phyloP scores from a whole-genome alignment of 2,888 invertebrate species.

The Ctena decussata region DNA sequence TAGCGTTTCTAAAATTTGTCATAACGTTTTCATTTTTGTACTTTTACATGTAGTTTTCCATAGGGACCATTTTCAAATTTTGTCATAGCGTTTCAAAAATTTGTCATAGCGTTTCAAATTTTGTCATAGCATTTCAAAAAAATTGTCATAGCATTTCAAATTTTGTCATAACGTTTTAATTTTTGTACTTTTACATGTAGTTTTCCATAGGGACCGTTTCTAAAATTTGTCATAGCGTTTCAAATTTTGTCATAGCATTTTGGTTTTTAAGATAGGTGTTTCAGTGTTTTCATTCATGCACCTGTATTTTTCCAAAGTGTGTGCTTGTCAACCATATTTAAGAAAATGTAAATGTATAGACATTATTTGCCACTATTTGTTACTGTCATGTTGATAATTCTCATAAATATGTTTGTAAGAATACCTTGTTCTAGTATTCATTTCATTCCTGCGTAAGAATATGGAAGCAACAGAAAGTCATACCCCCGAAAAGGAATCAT shows the following conservation, averaged over 20 bases:
- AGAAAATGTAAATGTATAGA: neutral
- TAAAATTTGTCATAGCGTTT: too few relatives aligned
- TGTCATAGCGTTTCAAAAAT: neutral
- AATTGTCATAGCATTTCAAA: neutral
- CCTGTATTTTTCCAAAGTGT: neutral
- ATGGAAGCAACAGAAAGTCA: neutral
- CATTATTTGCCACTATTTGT: neutral
- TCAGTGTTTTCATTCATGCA: neutral
- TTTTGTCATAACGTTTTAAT: too few relatives aligned
- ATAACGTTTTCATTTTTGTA: conserved; percentile 13
- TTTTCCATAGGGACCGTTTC: too few relatives aligned
- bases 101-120: neutral
- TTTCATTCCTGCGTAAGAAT: neutral
- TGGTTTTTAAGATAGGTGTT: neutral
- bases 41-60: conserved; percentile 2
- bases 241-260: too few relatives aligned
- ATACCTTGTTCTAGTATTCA: neutral
- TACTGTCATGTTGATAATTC: neutral
- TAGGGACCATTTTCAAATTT: neutral
- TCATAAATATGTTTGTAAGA: neutral
- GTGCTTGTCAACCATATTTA: neutral
- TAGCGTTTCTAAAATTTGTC: neutral
- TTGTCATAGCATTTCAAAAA: too few relatives aligned
- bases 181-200: too few relatives aligned
- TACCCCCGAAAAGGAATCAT: neutral